Conservation (phyloP, 2,797 vertebrate species). For the Ctenopoma multispine region DNA sequence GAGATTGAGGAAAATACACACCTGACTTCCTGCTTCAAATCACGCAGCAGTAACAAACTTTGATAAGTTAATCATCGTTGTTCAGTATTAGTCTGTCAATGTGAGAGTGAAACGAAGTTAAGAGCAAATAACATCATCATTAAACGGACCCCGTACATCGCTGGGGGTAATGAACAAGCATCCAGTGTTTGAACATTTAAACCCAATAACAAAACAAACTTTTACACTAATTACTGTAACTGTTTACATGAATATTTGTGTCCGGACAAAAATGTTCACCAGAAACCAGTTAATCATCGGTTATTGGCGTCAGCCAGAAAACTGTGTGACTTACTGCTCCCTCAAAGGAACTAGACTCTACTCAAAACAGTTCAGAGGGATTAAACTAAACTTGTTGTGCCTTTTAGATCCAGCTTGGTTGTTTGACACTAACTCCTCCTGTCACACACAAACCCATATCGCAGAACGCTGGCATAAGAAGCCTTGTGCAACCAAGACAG, state of each 20-base stretch:
- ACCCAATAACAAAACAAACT: too few species aligned
- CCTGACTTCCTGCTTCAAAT: background rate
- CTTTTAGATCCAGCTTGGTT: slow-evolving; percentile 43
- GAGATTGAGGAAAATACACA: slow-evolving; percentile 13
- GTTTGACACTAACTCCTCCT: slow-evolving; percentile 26
- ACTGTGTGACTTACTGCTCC: too few species aligned
- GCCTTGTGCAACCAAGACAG: slow-evolving; percentile 10
- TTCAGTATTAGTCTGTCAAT: background rate
- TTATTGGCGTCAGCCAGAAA: too few species aligned
- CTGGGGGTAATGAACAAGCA: background rate
- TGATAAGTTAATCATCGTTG: background rate
- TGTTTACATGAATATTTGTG: background rate
- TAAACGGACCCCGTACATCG: background rate
- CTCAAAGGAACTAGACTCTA: too few species aligned
- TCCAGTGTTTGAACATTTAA: background rate
- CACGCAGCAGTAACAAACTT: slow-evolving; percentile 9
- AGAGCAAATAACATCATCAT: too few species aligned
- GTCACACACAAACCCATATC: slow-evolving; percentile 12
- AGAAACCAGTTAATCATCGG: too few species aligned
- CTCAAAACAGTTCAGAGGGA: slow-evolving; percentile 8
- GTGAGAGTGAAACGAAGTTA: background rate
- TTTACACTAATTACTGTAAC: background rate
- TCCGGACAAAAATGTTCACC: too few species aligned
- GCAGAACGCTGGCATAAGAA: background rate
- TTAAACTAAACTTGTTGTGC: slow-evolving; percentile 42